Conservation (phyloP, 2,797 vertebrate genomes). For the Scolopax rusticola region DNA sequence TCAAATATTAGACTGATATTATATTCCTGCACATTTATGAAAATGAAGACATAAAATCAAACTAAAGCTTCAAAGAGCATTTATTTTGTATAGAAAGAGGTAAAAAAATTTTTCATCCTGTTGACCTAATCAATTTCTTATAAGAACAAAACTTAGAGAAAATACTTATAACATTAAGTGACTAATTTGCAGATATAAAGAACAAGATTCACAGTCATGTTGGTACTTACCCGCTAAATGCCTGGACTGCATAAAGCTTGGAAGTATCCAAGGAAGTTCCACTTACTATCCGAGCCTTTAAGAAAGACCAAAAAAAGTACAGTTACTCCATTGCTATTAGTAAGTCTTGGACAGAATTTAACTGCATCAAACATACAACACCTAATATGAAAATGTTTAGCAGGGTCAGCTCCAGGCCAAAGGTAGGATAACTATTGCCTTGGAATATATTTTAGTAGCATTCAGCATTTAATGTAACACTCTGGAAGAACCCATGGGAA, state of each 20-base stretch:
- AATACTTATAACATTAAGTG: not conserved
- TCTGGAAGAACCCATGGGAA: conserved; percentile 69
- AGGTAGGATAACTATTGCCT: conserved; percentile 58
- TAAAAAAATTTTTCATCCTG: not conserved
- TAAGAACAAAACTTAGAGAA: not conserved
- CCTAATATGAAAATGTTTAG: conserved; percentile 77
- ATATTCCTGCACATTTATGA: not conserved
- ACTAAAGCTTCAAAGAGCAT: not conserved
- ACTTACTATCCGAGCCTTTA: conserved; percentile 84
- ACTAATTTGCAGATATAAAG: not conserved
- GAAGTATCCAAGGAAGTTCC: conserved; percentile 86
- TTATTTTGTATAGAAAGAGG: not conserved
- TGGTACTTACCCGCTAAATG: conserved; percentile 91
- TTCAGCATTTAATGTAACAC: conserved; percentile 70
- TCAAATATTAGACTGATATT: not conserved
- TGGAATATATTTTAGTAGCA: conserved; percentile 48
- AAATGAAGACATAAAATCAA: not conserved
- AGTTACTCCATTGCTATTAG: not conserved
- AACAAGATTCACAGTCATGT: not conserved
- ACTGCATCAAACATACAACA: conserved; percentile 75
- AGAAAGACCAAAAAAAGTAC: conserved; percentile 55
- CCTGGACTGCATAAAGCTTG: conserved; percentile 89
- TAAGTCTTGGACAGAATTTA: conserved; percentile 6
- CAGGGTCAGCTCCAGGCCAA: conserved; percentile 83
- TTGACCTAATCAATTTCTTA: not conserved